phyloP scores from a whole-genome alignment of 2,797 vertebrate genomes.

The Iguana delicatissima region DNA sequence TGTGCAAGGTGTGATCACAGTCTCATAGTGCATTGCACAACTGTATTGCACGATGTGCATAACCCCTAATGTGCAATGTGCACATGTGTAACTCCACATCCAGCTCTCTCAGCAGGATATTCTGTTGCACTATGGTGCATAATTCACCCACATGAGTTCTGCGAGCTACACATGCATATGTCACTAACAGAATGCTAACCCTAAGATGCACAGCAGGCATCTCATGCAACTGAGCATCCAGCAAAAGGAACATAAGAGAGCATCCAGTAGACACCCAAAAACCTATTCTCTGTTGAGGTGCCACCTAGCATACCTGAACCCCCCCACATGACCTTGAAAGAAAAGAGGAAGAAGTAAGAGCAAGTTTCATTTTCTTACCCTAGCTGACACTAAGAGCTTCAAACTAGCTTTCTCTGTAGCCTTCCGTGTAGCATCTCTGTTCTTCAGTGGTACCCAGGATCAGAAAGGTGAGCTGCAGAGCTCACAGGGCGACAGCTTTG shows the following conservation, averaged over 20 bases:
- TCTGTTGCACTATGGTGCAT: too few relatives aligned
- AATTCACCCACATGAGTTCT: too few relatives aligned
- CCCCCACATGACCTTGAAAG: slow-evolving; percentile 5
- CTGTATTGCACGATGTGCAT: neutral
- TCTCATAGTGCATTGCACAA: too few relatives aligned
- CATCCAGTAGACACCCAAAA: neutral
- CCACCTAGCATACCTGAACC: slow-evolving; percentile 52
- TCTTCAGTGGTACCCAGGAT: neutral
- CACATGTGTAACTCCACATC: too few relatives aligned
- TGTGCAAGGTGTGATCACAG: too few relatives aligned
- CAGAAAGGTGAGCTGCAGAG: neutral
- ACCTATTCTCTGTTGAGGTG: rapidly evolving
- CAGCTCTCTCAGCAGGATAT: too few relatives aligned
- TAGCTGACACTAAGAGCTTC: neutral
- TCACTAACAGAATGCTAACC: too few relatives aligned
- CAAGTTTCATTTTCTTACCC: neutral
- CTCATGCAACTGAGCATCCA: neutral
- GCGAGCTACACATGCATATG: too few relatives aligned
- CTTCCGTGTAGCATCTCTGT: neutral
- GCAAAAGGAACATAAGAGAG: too few relatives aligned
- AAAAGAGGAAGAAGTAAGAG: slow-evolving; percentile 24
- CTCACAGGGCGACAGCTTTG: too few relatives aligned
- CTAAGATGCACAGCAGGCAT: too few relatives aligned
- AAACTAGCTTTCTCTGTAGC: neutral
- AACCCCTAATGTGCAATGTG: neutral